Conservation (phyloP, 2,113 vertebrate species). For the Chaetorhynchus papuensis region DNA sequence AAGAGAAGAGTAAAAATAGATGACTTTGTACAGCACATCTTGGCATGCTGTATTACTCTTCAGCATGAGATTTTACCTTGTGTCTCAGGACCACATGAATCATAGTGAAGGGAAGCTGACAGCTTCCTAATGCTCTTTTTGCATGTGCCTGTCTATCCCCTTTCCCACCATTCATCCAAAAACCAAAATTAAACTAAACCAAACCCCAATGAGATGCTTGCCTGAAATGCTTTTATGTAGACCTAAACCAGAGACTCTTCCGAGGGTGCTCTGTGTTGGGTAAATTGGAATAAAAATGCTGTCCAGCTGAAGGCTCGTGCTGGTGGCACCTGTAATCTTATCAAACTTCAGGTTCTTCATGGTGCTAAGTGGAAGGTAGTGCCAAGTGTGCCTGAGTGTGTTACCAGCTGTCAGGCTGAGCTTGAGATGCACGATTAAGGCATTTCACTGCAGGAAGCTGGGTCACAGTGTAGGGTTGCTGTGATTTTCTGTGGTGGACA, state of each 20-base stretch:
- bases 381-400: background rate
- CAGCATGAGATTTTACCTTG: background rate
- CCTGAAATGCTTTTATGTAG: background rate
- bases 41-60: constrained; percentile 6
- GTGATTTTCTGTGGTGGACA: background rate
- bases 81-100: constrained; percentile 3
- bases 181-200: background rate
- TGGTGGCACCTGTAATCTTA: background rate
- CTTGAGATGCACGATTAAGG: background rate
- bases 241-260: background rate
- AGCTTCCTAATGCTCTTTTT: background rate
- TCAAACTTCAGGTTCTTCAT: background rate
- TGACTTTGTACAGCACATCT: constrained; percentile 15
- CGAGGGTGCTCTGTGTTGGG: background rate
- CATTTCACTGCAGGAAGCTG: background rate
- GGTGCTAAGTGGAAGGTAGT: background rate
- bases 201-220: background rate
- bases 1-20: constrained; percentile 7
- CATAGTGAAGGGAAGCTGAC: background rate
- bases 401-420: background rate
- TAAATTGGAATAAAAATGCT: background rate
- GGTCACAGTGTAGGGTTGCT: background rate
- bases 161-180: background rate
- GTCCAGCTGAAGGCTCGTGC: background rate
- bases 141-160: background rate